These are phyloP conservation scores for Drosophila cracens DNA, from an alignment of 2,888 invertebrate species.

Conservation along the genomic window DNA sequence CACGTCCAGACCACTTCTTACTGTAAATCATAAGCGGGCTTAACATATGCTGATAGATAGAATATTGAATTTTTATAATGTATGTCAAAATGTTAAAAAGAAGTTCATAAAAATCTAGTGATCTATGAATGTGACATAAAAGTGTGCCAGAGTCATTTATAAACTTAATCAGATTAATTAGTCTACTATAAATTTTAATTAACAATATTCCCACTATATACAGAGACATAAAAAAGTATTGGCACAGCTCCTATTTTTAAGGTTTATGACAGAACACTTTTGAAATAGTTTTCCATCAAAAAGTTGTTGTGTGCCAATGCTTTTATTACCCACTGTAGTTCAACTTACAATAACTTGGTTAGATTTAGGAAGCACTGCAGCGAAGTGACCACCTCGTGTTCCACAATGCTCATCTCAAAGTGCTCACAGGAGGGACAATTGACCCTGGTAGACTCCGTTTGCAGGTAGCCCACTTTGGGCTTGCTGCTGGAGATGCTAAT, in stretches of 20 bases:
- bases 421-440: conserved; percentile 80
- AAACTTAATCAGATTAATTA: neutral
- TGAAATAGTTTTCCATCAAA: neutral
- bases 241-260: neutral
- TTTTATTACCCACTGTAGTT: neutral
- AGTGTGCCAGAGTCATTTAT: neutral
- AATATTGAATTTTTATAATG: neutral
- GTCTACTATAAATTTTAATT: neutral
- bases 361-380: conserved; percentile 70
- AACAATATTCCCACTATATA: neutral
- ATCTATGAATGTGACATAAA: neutral
- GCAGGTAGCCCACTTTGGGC: conserved; percentile 74
- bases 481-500: conserved; percentile 51
- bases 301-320: neutral
- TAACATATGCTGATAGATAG: neutral
- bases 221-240: neutral
- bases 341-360: conserved; percentile 70
- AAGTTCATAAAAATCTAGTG: neutral
- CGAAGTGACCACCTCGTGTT: conserved; percentile 77
- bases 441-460: conserved; percentile 70
- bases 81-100: neutral
- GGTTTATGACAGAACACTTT: neutral
- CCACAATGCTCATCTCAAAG: conserved; percentile 74
- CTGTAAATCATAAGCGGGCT: conserved; percentile 40
- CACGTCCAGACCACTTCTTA: conserved; percentile 73